Evolutionary conservation across 2,888 invertebrate species (phyloP).

Genomic region (Morpho deidamia): DNA sequence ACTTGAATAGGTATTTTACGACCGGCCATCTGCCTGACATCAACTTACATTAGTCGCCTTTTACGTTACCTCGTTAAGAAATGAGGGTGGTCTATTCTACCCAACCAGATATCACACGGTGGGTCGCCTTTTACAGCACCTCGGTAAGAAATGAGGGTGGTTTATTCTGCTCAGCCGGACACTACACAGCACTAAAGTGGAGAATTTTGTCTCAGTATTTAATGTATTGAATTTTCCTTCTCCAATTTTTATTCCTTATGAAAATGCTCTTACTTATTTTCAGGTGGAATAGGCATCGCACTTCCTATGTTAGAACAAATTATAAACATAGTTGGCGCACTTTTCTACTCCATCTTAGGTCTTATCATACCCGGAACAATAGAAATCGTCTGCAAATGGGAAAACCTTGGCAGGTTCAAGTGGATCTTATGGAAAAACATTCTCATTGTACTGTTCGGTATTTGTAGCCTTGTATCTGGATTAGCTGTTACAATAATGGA

Average conservation of each 20-base stretch:
- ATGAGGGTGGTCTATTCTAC: no score
- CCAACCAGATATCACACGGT: no score
- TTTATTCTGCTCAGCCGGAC: no score
- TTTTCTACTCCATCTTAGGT: conserved; percentile 85
- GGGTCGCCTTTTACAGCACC: no score
- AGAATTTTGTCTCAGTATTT: no score
- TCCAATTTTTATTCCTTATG: background rate
- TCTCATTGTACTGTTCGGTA: conserved; percentile 78
- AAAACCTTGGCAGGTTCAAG: conserved; percentile 81
- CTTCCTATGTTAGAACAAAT: conserved; percentile 72
- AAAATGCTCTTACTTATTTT: conserved; percentile 12
- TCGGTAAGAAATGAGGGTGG: no score
- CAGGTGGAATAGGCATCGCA: conserved; percentile 84
- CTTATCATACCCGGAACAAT: conserved; percentile 86
- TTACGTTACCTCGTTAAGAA: no score
- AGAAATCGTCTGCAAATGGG: conserved; percentile 84
- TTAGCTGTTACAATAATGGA: conserved; percentile 56
- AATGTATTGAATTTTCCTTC: no score
- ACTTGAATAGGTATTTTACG: no score
- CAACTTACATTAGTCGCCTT: no score
- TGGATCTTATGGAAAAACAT: conserved; percentile 85
- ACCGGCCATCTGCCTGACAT: no score
- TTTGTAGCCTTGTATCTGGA: conserved; percentile 82
- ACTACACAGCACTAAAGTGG: no score
- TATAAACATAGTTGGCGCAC: conserved; percentile 66